A percentile compares a stretch with the other conserved stretches of the same genome.
Evolutionary conservation across 2,113 vertebrate genomes (phyloP).

Genomic region (Oenanthe melanoleuca): DNA sequence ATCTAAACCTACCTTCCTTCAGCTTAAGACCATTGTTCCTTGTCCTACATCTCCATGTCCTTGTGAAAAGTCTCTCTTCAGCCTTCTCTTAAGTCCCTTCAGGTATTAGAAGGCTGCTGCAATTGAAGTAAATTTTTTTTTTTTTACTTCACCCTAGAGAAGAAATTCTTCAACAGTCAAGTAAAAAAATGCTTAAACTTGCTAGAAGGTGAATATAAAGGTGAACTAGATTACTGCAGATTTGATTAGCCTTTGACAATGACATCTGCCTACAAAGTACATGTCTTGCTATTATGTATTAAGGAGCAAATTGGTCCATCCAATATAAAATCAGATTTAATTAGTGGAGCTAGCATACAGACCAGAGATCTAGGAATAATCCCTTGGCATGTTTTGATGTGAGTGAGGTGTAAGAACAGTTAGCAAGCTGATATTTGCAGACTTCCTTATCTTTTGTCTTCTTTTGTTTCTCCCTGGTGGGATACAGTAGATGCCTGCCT

Average conservation of each 20-base stretch:
- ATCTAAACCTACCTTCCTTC: background rate
- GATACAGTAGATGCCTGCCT: background rate
- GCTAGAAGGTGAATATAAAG: background rate
- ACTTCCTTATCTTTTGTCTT: background rate
- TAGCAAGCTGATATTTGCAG: background rate
- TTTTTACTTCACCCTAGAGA: slow-evolving; percentile 3
- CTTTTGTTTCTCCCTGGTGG: background rate
- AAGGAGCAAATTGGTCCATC: background rate
- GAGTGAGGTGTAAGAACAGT: background rate
- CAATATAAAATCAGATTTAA: background rate
- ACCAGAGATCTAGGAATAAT: background rate
- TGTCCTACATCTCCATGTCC: background rate
- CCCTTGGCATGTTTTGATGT: background rate
- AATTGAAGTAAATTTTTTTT: background rate
- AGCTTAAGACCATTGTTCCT: background rate
- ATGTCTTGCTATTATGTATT: background rate
- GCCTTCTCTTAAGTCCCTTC: background rate
- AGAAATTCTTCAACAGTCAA: background rate
- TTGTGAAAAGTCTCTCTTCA: background rate
- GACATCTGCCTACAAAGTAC: background rate
- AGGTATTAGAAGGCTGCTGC: background rate
- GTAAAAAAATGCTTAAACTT: background rate
- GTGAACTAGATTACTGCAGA: background rate
- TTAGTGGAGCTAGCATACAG: background rate
- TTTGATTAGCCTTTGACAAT: background rate